These are phyloP conservation scores for Drosophila greeni DNA, from an alignment of 2,888 invertebrate genomes.

Conservation along the genomic window DNA sequence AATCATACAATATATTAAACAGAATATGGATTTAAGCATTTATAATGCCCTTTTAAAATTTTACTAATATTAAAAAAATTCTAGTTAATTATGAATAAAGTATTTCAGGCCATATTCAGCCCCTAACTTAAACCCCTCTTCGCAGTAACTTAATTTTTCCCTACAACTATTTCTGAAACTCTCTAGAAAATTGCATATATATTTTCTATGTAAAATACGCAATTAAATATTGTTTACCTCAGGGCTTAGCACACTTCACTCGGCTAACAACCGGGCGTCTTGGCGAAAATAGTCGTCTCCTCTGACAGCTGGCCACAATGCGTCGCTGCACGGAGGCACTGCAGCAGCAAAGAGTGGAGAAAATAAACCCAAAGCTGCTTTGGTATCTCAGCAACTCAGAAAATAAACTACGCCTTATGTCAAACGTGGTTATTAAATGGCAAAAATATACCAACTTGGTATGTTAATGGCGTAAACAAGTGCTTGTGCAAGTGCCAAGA, in stretches of 20 bases:
- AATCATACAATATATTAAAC: not conserved
- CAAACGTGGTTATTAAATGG: not conserved
- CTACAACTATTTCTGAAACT: no score
- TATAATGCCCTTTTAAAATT: no score
- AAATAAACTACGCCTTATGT: not conserved
- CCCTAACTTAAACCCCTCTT: no score
- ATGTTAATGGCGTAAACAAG: slow-evolving; percentile 1
- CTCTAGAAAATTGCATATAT: no score
- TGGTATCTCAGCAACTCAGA: slow-evolving; percentile 6
- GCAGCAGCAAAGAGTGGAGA: not conserved
- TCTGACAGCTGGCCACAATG: not conserved
- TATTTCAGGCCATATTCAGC: not conserved
- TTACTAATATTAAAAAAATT: not conserved
- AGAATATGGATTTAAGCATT: not conserved
- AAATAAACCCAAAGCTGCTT: slow-evolving; percentile 1
- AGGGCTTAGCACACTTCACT: slow-evolving; percentile 4
- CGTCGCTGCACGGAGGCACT: not conserved
- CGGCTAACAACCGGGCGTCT: slow-evolving; percentile 1
- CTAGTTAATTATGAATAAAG: not conserved
- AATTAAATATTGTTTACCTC: slow-evolving; percentile 15
- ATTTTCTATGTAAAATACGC: not conserved
- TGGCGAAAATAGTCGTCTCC: not conserved
- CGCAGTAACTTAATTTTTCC: no score
- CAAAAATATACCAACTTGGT: not conserved
- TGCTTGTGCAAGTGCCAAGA: not conserved